Conservation (phyloP, 1,140 invertebrate species). For the Drosophila mauritiana region DNA sequence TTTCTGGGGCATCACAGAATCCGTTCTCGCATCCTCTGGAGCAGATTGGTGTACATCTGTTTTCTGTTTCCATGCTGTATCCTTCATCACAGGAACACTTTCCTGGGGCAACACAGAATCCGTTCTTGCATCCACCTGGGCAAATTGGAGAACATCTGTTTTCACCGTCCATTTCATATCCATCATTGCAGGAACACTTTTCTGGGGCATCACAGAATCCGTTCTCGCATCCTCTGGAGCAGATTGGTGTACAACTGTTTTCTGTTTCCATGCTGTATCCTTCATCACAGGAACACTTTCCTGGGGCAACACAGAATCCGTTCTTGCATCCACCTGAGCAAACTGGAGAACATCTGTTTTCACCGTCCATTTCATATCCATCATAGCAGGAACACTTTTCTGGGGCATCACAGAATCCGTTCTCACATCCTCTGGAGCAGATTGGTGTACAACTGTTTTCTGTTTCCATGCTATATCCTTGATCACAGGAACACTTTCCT, state of each 20-base stretch:
- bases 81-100: slow-evolving; percentile 22
- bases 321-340: slow-evolving; percentile 17
- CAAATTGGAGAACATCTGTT: slow-evolving; percentile 19
- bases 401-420: slow-evolving; percentile 21
- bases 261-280: not conserved
- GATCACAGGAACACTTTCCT: slow-evolving; percentile 13
- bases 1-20: not conserved
- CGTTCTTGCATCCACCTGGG: slow-evolving; percentile 26
- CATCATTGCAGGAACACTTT: slow-evolving; percentile 22
- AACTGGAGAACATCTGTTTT: slow-evolving; percentile 4
- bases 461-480: not conserved
- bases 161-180: not conserved
- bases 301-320: slow-evolving; percentile 16
- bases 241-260: slow-evolving; percentile 4
- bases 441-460: slow-evolving; percentile 14
- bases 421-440: slow-evolving; percentile 13
- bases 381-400: slow-evolving; percentile 11
- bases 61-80: not conserved
- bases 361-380: slow-evolving; percentile 5
- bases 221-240: not conserved
- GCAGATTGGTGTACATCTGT: slow-evolving; percentile 18
- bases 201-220: not conserved
- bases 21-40: slow-evolving; percentile 23
- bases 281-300: slow-evolving; percentile 12
- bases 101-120: slow-evolving; percentile 21